Conservation (phyloP, 2,113 vertebrate genomes). For the Calidris pygmaea region DNA sequence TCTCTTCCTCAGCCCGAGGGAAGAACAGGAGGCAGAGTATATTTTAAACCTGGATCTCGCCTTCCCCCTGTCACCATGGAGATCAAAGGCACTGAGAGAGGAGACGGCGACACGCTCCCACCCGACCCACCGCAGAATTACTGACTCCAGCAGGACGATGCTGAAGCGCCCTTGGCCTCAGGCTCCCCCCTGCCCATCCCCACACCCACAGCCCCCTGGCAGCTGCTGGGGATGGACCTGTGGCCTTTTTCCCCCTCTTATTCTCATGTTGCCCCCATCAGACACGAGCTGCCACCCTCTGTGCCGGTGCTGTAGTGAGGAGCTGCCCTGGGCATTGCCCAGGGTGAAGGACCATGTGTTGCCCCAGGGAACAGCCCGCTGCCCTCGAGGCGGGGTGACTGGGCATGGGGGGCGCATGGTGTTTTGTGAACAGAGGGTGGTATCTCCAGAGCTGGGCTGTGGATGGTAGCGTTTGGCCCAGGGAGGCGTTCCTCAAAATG, state of each 20-base stretch:
- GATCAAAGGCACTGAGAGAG: background rate
- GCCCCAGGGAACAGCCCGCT: background rate
- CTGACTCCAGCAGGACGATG: background rate
- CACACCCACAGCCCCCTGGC: background rate
- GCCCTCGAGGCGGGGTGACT: background rate
- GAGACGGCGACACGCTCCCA: background rate
- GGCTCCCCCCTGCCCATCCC: background rate
- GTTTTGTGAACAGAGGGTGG: background rate
- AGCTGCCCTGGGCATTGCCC: background rate
- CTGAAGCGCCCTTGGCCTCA: background rate
- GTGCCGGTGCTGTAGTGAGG: background rate
- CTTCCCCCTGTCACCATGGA: constrained; percentile 4
- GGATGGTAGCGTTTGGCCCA: background rate
- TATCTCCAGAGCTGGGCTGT: background rate
- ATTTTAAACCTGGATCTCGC: constrained; percentile 76
- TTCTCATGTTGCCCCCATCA: background rate
- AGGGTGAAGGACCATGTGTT: background rate
- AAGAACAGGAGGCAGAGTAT: constrained; percentile 94
- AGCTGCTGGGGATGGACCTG: background rate
- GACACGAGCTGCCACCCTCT: background rate
- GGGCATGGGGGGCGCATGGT: background rate
- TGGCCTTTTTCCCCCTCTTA: background rate
- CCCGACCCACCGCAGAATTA: background rate
- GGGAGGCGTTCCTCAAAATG: background rate
- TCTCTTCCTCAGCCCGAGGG: constrained; percentile 80